Conservation (phyloP, 1,140 invertebrate genomes). For the Macrobrachium nipponense region DNA sequence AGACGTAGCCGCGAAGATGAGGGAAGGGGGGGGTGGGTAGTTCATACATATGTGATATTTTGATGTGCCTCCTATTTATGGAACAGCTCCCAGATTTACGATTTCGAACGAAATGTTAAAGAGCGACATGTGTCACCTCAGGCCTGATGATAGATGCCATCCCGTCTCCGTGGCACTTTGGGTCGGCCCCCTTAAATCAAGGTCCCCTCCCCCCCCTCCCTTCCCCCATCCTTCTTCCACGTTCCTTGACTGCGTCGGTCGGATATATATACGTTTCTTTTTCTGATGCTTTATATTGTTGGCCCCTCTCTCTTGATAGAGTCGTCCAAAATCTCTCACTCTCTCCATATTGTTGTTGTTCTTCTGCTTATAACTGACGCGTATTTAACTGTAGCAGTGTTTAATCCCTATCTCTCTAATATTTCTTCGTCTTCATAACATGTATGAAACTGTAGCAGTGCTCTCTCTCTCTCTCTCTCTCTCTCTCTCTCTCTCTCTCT, state of each 20-base stretch:
- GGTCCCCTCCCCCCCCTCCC: not conserved
- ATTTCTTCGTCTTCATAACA: not conserved
- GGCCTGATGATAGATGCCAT: no score
- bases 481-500: slow-evolving; percentile 17
- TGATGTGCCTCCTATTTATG: no score
- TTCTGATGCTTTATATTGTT: not conserved
- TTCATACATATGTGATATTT: no score
- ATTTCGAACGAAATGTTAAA: no score
- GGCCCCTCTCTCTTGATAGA: not conserved
- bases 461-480: slow-evolving; percentile 22
- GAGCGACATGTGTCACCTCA: no score
- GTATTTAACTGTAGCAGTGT: slow-evolving; percentile 1
- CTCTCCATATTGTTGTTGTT: not conserved
- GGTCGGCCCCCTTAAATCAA: no score
- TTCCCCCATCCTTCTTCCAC: not conserved
- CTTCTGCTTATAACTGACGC: not conserved
- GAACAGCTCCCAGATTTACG: no score
- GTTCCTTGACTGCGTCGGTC: not conserved
- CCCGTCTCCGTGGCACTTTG: no score
- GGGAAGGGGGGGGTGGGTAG: no score
- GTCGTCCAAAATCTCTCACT: not conserved
- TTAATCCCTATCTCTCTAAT: not conserved
- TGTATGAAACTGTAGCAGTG: not conserved
- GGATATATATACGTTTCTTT: not conserved
- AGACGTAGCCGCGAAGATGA: no score